Evolutionary conservation across 2,113 vertebrate genomes (phyloP).

Genomic region (Tricholaema leucomelas): DNA sequence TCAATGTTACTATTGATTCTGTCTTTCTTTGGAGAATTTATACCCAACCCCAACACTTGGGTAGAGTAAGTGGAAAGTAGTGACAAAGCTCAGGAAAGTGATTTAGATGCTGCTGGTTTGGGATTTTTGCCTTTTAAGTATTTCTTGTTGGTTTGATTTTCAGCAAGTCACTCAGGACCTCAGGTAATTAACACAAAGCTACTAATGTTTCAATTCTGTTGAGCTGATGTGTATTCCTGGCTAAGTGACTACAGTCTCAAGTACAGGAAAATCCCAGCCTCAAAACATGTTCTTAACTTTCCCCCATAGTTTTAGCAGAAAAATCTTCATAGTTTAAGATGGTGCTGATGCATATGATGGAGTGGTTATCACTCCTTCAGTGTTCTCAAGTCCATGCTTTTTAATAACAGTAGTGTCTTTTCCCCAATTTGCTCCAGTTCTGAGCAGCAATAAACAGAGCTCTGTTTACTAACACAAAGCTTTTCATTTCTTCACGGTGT

Average conservation of each 20-base stretch:
- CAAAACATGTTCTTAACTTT: background rate
- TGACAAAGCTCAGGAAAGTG: background rate
- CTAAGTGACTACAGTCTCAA: background rate
- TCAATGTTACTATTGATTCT: background rate
- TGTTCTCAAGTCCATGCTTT: background rate
- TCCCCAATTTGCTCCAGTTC: background rate
- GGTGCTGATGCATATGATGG: background rate
- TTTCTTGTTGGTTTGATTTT: constrained; percentile 5
- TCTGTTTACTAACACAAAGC: constrained; percentile 52
- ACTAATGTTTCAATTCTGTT: constrained; percentile 1
- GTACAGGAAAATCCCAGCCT: background rate
- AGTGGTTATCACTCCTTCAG: background rate
- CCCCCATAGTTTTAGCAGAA: background rate
- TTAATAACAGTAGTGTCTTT: background rate
- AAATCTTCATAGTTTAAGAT: background rate
- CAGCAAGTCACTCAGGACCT: background rate
- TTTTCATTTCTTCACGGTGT: constrained; percentile 40
- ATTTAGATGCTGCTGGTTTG: background rate
- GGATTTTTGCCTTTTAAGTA: background rate
- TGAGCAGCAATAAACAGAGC: constrained; percentile 16
- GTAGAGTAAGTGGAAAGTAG: background rate
- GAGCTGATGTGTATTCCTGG: background rate
- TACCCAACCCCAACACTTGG: background rate
- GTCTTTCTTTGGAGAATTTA: background rate
- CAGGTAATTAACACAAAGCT: background rate